phyloP scores from a whole-genome alignment of 2,797 vertebrate genomes.

The Semaprochilodus insignis region DNA sequence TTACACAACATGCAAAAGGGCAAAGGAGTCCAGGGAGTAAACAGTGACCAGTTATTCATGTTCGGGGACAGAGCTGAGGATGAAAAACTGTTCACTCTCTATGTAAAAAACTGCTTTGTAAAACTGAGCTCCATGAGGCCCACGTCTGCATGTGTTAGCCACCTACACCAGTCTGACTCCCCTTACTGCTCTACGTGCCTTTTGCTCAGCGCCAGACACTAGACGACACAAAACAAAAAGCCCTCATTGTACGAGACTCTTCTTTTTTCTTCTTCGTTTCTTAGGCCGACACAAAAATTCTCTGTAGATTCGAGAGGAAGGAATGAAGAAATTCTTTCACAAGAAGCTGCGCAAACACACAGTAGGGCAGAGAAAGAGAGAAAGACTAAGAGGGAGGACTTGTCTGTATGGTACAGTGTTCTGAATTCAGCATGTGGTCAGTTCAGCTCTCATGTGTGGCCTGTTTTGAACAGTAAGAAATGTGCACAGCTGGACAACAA shows the following conservation, averaged over 20 bases:
- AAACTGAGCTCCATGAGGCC: constrained; percentile 47
- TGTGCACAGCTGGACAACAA: background rate
- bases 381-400: background rate
- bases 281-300: constrained; percentile 58
- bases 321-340: constrained; percentile 25
- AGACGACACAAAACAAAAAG: constrained; percentile 52
- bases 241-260: constrained; percentile 63
- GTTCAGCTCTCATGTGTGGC: background rate
- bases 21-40: constrained; percentile 34
- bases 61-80: constrained; percentile 34
- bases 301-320: constrained; percentile 53
- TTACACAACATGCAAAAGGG: constrained; percentile 39
- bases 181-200: constrained; percentile 45
- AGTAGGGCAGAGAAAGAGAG: background rate
- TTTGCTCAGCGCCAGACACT: constrained; percentile 32
- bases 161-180: constrained; percentile 66
- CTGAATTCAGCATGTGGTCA: background rate
- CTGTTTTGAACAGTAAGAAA: background rate
- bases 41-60: constrained; percentile 33
- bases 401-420: background rate
- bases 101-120: constrained; percentile 44
- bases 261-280: constrained; percentile 28
- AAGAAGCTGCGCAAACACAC: background rate
- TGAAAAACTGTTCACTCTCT: constrained; percentile 54
- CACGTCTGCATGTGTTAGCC: constrained; percentile 61